Evolutionary conservation across 2,797 vertebrate genomes (phyloP), one percentile per base, ranked within the genome.

Genomic region (Lithobates pipiens): DNA sequence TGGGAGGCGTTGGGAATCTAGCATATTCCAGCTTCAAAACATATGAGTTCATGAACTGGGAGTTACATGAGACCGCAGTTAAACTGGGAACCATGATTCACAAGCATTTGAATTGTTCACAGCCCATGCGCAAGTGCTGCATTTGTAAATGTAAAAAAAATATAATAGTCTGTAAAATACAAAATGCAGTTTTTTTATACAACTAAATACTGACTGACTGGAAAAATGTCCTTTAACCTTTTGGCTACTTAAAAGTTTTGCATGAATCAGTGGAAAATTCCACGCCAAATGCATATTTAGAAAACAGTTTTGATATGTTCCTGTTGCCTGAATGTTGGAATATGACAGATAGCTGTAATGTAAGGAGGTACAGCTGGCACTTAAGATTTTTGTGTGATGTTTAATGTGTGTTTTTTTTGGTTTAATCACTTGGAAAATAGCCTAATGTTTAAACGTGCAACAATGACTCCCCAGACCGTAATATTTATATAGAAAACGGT

Each of bases 401-500:
- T 74, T 76, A 63, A 81, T 34, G 34, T 39, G 71, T 57, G 46
- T 76, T 85, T 76, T n/a, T 76, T 34, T 23, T 65, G 70, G 70
- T 76, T 21, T 18, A 32, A 76, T 7, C 57, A 70, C 75, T 61
- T 82, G 50, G 69, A 63, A 78, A 82, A 86, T 71, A 71, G 25
- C 1, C 54, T 69, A 78, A 6, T 74, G 80, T 83, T 65, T 44
- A 42, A 86, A 82, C 27, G 34, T 46, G 73, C 63, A 82, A 86
- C 85, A 82, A 72, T 34, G 81, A 73, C 79, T 86, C 75, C 65
- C 39, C 39, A 77, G 80, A 82, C 69, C 27, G 32, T 67, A 77
- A 86, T 86, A 82, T 86, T 77, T 86, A 82, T 36, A 77, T 39
- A 77, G 67, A 86, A 79, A 85, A 85, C 57, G 50, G 11, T 27